phyloP scores from a whole-genome alignment of 2,888 invertebrate genomes.

The Leucania comma region DNA sequence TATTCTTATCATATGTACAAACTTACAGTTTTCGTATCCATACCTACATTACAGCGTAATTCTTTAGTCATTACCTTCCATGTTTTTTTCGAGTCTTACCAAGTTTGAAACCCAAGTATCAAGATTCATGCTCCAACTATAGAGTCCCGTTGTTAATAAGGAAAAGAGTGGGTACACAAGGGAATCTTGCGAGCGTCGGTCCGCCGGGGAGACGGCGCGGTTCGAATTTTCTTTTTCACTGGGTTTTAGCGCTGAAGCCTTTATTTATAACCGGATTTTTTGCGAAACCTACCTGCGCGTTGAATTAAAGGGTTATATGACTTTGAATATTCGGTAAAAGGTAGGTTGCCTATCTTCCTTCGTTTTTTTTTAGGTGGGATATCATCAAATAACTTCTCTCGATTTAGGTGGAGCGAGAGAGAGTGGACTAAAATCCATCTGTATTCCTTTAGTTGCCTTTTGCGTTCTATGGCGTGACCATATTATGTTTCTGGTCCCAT shows the following conservation, averaged over 20 bases:
- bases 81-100: neutral
- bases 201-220: conserved; percentile 55
- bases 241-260: conserved; percentile 66
- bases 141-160: conserved; percentile 80
- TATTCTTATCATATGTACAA: too few species aligned
- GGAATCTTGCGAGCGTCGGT: conserved; percentile 71
- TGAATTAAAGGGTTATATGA: conserved; percentile 30
- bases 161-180: conserved; percentile 77
- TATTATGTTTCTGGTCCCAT: too few species aligned
- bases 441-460: too few species aligned
- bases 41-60: neutral
- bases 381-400: too few species aligned
- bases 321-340: conserved; percentile 28
- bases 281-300: conserved; percentile 33
- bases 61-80: neutral
- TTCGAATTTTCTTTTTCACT: conserved; percentile 80
- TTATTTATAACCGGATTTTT: conserved; percentile 65
- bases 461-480: too few species aligned
- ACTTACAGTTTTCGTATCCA: too few species aligned
- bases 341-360: neutral
- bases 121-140: conserved; percentile 60
- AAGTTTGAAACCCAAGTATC: conserved; percentile 63
- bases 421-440: too few species aligned
- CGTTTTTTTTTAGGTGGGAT: too few species aligned
- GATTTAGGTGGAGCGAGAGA: too few species aligned